Conservation (phyloP, 2,113 vertebrate genomes). For the Crotalus helleri region DNA sequence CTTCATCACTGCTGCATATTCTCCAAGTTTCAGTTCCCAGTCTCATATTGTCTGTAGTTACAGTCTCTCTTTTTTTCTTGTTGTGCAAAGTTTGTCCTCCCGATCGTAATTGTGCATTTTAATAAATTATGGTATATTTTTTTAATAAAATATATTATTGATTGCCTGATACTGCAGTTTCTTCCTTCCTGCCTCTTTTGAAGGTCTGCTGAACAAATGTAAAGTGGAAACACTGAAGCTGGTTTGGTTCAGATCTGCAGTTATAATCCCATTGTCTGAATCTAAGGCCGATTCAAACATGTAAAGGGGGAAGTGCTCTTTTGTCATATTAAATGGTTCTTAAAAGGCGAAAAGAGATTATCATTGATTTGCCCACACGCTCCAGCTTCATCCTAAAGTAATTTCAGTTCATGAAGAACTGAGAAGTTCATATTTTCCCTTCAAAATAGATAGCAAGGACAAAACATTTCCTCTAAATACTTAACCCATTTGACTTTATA, state of each 20-base stretch:
- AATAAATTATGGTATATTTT: background rate
- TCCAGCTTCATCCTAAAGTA: background rate
- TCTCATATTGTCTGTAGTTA: background rate
- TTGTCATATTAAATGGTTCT: background rate
- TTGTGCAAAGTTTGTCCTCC: background rate
- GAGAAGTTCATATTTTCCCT: background rate
- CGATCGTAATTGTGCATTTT: background rate
- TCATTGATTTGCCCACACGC: background rate
- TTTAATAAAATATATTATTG: background rate
- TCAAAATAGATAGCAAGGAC: conserved; percentile 30
- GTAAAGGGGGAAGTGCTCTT: background rate
- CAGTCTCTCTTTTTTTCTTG: background rate
- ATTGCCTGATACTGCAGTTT: background rate
- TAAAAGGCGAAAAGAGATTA: background rate
- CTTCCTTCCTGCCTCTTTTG: background rate
- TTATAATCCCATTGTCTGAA: background rate
- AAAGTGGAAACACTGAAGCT: background rate
- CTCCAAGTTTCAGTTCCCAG: background rate
- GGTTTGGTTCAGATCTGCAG: background rate
- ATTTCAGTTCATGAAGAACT: background rate
- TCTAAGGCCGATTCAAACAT: too few species aligned
- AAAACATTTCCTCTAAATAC: conserved; percentile 20
- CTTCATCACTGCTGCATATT: background rate
- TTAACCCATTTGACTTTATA: conserved; percentile 20
- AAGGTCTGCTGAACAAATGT: background rate